phyloP scores from a whole-genome alignment of 2,797 vertebrate species.

The Ctenopoma kingsleyae region DNA sequence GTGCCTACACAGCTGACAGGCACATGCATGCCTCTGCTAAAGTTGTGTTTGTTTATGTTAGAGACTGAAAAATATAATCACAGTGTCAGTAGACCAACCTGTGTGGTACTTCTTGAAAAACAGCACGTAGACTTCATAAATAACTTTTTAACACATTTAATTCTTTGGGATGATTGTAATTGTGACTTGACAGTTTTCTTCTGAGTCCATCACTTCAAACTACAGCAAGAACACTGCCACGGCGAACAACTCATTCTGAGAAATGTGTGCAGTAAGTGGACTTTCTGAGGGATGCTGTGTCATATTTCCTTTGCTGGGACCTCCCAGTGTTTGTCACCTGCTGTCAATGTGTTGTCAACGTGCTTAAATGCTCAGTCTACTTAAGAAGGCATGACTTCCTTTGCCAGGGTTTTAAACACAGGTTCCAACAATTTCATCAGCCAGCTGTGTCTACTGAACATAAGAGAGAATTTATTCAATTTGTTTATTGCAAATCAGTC shows the following conservation, averaged over 20 bases:
- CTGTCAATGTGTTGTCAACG: background rate
- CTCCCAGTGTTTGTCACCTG: background rate
- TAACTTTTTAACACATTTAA: background rate
- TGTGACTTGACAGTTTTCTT: background rate
- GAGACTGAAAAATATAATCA: constrained; percentile 8
- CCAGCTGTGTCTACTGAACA: background rate
- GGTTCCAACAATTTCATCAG: background rate
- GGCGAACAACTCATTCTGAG: constrained; percentile 22
- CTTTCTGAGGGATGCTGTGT: constrained; percentile 7
- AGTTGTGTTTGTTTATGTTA: constrained; percentile 25
- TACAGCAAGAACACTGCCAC: constrained; percentile 10
- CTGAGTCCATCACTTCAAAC: background rate
- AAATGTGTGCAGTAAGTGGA: constrained; percentile 8
- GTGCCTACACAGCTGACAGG: constrained; percentile 44
- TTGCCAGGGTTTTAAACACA: background rate
- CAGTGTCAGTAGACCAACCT: background rate
- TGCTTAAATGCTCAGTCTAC: background rate
- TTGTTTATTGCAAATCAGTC: background rate
- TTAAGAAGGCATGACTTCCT: constrained; percentile 2
- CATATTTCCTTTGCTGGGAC: constrained; percentile 22
- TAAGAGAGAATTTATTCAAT: background rate
- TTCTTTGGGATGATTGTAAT: background rate
- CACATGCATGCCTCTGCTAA: constrained; percentile 38
- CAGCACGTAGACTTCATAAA: constrained; percentile 2
- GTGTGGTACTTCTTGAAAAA: background rate